Base-by-base conservation (phyloP, 2,113 vertebrate species). In the Psettodes erumei region DNA sequence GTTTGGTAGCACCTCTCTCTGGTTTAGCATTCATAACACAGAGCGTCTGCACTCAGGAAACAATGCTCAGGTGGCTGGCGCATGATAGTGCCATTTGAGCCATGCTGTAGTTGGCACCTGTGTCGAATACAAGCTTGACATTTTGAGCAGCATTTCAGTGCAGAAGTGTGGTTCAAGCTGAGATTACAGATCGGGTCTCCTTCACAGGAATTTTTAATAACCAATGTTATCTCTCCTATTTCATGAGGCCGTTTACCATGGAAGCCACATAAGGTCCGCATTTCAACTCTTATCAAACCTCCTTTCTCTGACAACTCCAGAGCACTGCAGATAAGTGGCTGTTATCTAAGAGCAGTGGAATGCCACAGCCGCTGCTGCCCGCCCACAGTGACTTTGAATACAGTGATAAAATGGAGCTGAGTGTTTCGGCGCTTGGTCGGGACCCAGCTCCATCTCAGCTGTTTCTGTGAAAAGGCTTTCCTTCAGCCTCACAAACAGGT, bases 331-430 rank as follows among this genome's bases (percentile, higher is more conserved):
- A 92, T 92, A 93, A 91, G 89, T 90, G 87, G 75, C 80, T 83
- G 82, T 89, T 93, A 92, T 92, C 89, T 83, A 74, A 88, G 69
- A 84, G 86, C 69, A 67, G 84, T 37, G 79, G 86, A 88, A 91
- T 77, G 88, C 84, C 82, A 71, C 75, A 37, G 85, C 78, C 60
- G 43, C 79, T 3, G 69, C 81, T 47, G 83, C 85, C 83, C 84
- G 51, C 91, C 89, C 86, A 88, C 87, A 71, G 70, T 80, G 88
- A 91, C 88, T 92, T 90, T 91, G 86, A 90, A 88, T 90, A 48
- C 65, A 11, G 40, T 54, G 87, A 89, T 84, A 81, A 92, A 88
- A 86, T 69, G 55, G 63, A 66, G 67, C 75, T 61, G 82, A 83
- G 79, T 77, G 89, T 67, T 61, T 83, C 61, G 63, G 75, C 82